Evolutionary conservation across 1,140 invertebrate species (phyloP), one percentile per base, ranked within the genome.

Genomic region (Drosophila grimshawi): DNA sequence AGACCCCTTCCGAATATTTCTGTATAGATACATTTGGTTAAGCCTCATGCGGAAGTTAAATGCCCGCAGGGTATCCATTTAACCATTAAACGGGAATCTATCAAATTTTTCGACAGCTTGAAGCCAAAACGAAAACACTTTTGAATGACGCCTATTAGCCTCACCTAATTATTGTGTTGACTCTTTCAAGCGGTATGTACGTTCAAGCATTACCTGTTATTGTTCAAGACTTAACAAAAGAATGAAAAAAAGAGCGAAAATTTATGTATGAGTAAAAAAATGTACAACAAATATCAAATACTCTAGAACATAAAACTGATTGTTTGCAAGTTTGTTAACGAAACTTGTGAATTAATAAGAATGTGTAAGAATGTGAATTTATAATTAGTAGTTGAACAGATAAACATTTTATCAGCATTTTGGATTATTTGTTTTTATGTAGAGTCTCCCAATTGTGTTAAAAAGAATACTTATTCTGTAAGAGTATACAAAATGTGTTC

Each of bases 161-260:
- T 45, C 53, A 59, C 48, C 57, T 53, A 65, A 66, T 70, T 59
- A 46, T 76, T 76, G 43, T 48, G 69, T 63, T 46, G 59, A 46
- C 33, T 59, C 19, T 32, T 51, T 30, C 7, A 30, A 35, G 10
- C 41, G 52, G 43, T 33, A 27, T 53, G 33, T 41, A n/a, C 6
- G 7, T 35, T n/a, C 48, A 52, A 55, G 49, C 35, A 60, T 60
- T 59, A 60, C 11, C 56, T 59, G 57, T 48, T 49, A 69, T 66
- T 52, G 46, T 59, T 59, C 37, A 51, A 27, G 45, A 7, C 3
- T 3, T 56, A 70, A 56, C 29, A 37, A 53, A 29, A 7, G 2
- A 27, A 33, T 8, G 5, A 29, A 45, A 32, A 45, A 43, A 11
- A 55, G 49, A 11, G n/a, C n/a, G 4, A 19, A n/a, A 30, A 5